Evolutionary conservation across 2,113 vertebrate genomes (phyloP).

Genomic region (Gopherus evgoodei): DNA sequence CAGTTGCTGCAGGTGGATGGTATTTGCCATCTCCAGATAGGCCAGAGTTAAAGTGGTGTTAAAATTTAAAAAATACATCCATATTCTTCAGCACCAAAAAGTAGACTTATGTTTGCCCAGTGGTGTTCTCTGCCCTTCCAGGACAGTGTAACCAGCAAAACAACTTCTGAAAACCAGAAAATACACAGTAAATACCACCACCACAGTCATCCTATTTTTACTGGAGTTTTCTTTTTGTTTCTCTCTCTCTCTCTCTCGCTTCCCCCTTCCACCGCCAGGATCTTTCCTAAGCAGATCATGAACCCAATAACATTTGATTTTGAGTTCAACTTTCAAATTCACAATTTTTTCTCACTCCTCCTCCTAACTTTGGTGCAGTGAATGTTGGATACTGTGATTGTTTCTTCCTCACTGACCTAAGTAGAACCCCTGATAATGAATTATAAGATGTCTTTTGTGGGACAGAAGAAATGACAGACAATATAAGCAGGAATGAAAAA

Average conservation of each 20-base stretch:
- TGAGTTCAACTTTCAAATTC: not conserved
- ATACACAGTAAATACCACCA: too few relatives aligned
- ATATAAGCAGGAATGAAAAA: not conserved
- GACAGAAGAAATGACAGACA: not conserved
- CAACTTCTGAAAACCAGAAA: too few relatives aligned
- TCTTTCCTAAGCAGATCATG: not conserved
- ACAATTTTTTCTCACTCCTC: not conserved
- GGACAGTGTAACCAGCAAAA: too few relatives aligned
- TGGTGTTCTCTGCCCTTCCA: too few relatives aligned
- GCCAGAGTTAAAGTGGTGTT: too few relatives aligned
- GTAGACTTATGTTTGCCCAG: too few relatives aligned
- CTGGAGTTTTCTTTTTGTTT: not conserved
- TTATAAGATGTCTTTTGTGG: not conserved
- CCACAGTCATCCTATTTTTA: not conserved
- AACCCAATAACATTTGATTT: not conserved
- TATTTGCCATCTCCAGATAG: too few relatives aligned
- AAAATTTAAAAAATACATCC: too few relatives aligned
- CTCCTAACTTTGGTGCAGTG: not conserved
- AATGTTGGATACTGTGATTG: not conserved
- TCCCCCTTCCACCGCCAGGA: fast-evolving
- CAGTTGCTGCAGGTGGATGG: too few relatives aligned
- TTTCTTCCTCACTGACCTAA: not conserved
- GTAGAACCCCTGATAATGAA: not conserved
- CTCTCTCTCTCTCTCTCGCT: not conserved
- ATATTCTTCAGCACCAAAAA: too few relatives aligned